Base-by-base conservation (phyloP, 2,888 invertebrate genomes). In the Lithosia quadra region DNA sequence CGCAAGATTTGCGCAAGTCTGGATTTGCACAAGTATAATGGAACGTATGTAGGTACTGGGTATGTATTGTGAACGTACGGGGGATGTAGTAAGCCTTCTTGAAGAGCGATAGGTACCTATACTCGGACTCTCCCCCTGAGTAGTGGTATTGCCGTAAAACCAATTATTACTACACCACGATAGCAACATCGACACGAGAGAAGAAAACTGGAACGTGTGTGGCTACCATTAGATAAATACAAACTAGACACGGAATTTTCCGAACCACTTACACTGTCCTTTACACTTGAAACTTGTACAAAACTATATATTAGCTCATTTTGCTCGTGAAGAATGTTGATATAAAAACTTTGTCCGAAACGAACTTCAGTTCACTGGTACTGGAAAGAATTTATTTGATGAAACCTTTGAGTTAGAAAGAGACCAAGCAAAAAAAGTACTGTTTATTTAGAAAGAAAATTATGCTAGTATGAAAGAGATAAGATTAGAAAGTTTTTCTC, bases 361-460 rank as follows among this genome's bases (percentile, higher is more conserved):
- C 81, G 78, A 87, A 83, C 80, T 75, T 69, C 70, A 71, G 72
- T 68, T 71, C 76, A 71, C 24, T 74, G 81, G 82, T 85, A 86
- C 84, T 85, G 86, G 82, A 81, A 72, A 75, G 83, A 88, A 88
- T 88, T 88, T 87, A 89, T 88, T 88, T 86, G 85, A 88, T 85
- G 81, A 85, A 86, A 87, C 80, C 82, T 74, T 65, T 64, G 72
- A 73, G 59, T 39, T n/a, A 53, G 58, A 66, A 34, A 61, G 64
- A 68, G 63, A 63, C 49, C 49, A 57, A 22, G 28, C n/a, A 59
- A 34, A 63, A 63, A 24, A 65, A 73, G 69, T 69, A 76, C 28
- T 56, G 5, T 61, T 56, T 36, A 71, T 63, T 65, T 77, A 24
- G 68, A 70, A 77, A 53, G 68, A 76, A 77, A 72, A 67, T 72